Conservation (phyloP, 2,113 vertebrate species). For the Rallus limicola region DNA sequence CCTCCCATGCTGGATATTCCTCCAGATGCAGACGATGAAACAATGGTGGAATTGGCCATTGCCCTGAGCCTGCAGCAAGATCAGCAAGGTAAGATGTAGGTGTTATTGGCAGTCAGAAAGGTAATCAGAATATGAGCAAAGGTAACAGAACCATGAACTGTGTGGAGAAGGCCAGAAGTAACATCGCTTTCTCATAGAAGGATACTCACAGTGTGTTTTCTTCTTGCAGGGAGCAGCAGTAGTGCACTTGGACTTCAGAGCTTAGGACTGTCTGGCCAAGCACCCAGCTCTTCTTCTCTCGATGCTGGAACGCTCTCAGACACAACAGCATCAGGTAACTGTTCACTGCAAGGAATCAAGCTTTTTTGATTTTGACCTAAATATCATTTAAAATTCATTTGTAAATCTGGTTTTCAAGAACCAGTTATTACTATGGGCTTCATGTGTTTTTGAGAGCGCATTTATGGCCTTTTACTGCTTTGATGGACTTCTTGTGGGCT, state of each 20-base stretch:
- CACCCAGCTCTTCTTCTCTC: conserved; percentile 96
- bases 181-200: not conserved
- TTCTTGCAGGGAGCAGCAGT: conserved; percentile 92
- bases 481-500: not conserved
- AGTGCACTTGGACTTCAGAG: conserved; percentile 97
- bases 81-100: conserved; percentile 89
- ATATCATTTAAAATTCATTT: not conserved
- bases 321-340: conserved; percentile 98
- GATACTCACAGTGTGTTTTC: not conserved
- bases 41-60: conserved; percentile 98
- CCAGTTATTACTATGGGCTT: not conserved
- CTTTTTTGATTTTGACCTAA: not conserved
- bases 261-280: conserved; percentile 93
- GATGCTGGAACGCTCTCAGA: conserved; percentile 97
- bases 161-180: not conserved
- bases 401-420: not conserved
- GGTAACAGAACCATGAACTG: not conserved
- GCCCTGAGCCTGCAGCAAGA: conserved; percentile 97
- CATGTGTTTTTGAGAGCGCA: fast-evolving
- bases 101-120: not conserved
- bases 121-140: not conserved
- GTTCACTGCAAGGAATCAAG: conserved; percentile 65
- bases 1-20: conserved; percentile 98
- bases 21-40: conserved; percentile 97
- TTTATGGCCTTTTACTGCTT: not conserved